phyloP scores from a whole-genome alignment of 2,113 vertebrate genomes.

The Protomyctophum bolini region DNA sequence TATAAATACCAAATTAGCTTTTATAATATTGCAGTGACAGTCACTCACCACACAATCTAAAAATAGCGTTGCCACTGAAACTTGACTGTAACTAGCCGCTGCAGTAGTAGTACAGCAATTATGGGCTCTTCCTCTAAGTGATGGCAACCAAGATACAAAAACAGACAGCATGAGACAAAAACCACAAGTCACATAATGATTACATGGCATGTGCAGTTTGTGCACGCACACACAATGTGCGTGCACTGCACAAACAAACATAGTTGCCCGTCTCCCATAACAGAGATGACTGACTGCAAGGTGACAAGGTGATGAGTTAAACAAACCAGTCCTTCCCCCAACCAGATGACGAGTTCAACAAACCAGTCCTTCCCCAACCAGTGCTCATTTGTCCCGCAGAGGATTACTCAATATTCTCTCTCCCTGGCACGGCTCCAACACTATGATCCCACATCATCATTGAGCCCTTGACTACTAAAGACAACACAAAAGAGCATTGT shows the following conservation, averaged over 20 bases:
- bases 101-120: conserved; percentile 34
- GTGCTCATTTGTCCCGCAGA: background rate
- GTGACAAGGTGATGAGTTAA: background rate
- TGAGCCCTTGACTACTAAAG: conserved; percentile 12
- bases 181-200: conserved; percentile 42
- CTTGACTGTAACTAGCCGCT: conserved; percentile 21
- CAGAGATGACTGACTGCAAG: background rate
- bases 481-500: conserved; percentile 26
- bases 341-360: background rate
- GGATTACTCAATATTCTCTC: conserved; percentile 11
- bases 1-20: background rate
- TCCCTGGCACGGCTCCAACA: conserved; percentile 1
- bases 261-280: background rate
- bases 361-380: background rate
- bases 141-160: conserved; percentile 18
- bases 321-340: background rate
- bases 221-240: conserved; percentile 9
- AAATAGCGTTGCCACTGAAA: conserved; percentile 25
- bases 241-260: background rate
- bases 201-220: conserved; percentile 2
- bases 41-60: conserved; percentile 1
- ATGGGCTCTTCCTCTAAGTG: conserved; percentile 39
- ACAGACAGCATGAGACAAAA: conserved; percentile 9
- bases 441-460: conserved; percentile 18
- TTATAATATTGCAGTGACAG: background rate